A percentile compares a stretch with the other conserved stretches of the same genome.
Evolutionary conservation across 2,888 invertebrate species (phyloP).

Genomic region (Latrodectus elegans): DNA sequence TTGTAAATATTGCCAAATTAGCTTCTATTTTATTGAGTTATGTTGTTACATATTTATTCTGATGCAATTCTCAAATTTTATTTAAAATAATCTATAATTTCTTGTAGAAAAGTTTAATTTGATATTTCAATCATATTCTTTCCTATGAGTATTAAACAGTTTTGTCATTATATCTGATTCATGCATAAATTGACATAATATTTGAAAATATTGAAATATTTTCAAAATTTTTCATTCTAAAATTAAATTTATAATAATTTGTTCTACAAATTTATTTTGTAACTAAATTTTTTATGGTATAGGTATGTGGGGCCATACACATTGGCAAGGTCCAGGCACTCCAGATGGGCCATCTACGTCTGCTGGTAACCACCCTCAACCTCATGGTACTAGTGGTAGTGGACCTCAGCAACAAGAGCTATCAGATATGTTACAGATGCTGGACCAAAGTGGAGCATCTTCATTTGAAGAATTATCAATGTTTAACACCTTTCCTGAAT

Average conservation of each 20-base stretch:
- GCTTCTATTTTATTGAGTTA: too few species aligned
- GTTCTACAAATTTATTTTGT: too few species aligned
- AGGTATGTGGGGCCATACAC: slow-evolving; percentile 76
- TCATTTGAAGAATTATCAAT: slow-evolving; percentile 93
- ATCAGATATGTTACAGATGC: slow-evolving; percentile 95
- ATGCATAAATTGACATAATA: too few species aligned
- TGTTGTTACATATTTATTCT: too few species aligned
- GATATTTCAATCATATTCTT: too few species aligned
- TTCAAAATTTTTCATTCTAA: neutral
- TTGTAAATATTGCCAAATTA: too few species aligned
- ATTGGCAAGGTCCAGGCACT: slow-evolving; percentile 78
- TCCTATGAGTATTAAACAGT: too few species aligned
- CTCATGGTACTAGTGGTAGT: slow-evolving; percentile 63
- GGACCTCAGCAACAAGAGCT: slow-evolving; percentile 82
- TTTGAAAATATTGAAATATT: too few species aligned
- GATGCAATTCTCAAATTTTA: too few species aligned
- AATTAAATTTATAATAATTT: neutral
- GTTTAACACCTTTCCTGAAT: slow-evolving; percentile 82
- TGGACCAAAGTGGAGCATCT: slow-evolving; percentile 86
- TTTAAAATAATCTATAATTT: too few species aligned
- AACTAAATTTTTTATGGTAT: slow-evolving; percentile 72
- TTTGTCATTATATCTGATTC: too few species aligned
- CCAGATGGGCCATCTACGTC: slow-evolving; percentile 69
- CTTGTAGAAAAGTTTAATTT: too few species aligned
- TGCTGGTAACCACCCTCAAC: slow-evolving; percentile 67